These are phyloP conservation scores for Oscheius sp. DNA, from an alignment of 2,888 invertebrate species.

Conservation along the genomic window DNA sequence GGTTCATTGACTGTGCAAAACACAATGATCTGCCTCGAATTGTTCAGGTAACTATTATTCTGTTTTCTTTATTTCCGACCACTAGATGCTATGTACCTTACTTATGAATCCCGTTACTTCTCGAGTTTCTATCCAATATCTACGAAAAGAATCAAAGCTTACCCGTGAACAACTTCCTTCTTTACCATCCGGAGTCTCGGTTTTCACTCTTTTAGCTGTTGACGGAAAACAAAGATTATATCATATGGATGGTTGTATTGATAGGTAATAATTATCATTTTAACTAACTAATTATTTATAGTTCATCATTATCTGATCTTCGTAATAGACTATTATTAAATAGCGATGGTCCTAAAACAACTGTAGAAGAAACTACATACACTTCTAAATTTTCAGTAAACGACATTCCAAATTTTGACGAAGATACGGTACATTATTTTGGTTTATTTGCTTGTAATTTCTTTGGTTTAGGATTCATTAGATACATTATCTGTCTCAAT, in stretches of 20 bases:
- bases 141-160: slow-evolving; percentile 50
- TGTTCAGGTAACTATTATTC: slow-evolving; percentile 75
- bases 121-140: slow-evolving; percentile 79
- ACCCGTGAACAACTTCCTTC: slow-evolving; percentile 47
- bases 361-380: slow-evolving; percentile 24
- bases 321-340: slow-evolving; percentile 41
- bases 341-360: slow-evolving; percentile 26
- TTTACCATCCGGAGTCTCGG: slow-evolving; percentile 56
- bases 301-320: slow-evolving; percentile 43
- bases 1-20: slow-evolving; percentile 79
- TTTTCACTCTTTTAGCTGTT: slow-evolving; percentile 58
- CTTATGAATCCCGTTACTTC: slow-evolving; percentile 83
- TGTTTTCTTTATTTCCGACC: not conserved
- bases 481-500: slow-evolving; percentile 55
- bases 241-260: slow-evolving; percentile 52
- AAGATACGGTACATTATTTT: slow-evolving; percentile 23
- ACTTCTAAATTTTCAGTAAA: not conserved
- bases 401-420: slow-evolving; percentile 54
- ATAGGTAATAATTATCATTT: not conserved
- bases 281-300: slow-evolving; percentile 10
- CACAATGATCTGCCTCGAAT: slow-evolving; percentile 83
- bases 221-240: slow-evolving; percentile 64
- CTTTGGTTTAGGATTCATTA: slow-evolving; percentile 56
- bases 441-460: not conserved
- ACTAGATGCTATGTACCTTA: slow-evolving; percentile 74